Base-by-base conservation (phyloP, 23 tunicate species). In the Diplosoma virens region DNA sequence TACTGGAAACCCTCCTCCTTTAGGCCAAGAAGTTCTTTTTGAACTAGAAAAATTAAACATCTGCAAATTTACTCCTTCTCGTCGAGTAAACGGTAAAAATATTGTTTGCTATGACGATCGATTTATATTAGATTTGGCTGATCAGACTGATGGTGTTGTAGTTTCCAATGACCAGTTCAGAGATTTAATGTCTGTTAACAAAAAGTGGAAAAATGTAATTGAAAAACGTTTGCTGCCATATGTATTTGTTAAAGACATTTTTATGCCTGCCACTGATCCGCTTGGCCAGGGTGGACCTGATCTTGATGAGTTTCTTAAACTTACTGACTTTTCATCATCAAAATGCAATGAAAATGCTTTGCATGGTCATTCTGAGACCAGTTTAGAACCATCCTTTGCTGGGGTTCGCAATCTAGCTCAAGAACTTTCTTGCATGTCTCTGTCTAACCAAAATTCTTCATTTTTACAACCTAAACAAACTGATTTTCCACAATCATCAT, bases 121-220 rank as follows among this genome's bases (percentile, higher is more conserved):
- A 30, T 87, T 75, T 35, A 81, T 87, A 61, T 29, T 87, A 28
- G 46, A 69, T 31, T 77, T 87, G 58, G 95, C 95, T 0, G 87
- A 28, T n/a, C 41, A 31, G 22, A 81, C 55, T 35, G 78, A 67
- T n/a, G 95, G 95, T 29, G 79, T 87, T 25, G 77, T 87, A 25
- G 82, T 87, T 1, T 87, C 95, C 3, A 87, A 87, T 73, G 95
- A 87, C 46, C 95, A 87, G 54, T 87, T 81, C 35, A 73, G 95
- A 1, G 95, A 87, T 46, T 63, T 87, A 5, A 56, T 67, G 69
- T n/a, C 33, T 14, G 68, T 64, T 17, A 58, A 59, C 4, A 64
- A 30, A 17, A 25, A 70, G 18, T 87, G 67, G 61, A 41, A 35
- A 30, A 81, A 53, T 16, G 55, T 82, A 1, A 77, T 87, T 33